Percentiles rank a stretch among this genome's conserved stretches.
These are phyloP conservation scores for Drosophila setosimentum DNA, from an alignment of 2,888 invertebrate genomes.

Conservation along the genomic window DNA sequence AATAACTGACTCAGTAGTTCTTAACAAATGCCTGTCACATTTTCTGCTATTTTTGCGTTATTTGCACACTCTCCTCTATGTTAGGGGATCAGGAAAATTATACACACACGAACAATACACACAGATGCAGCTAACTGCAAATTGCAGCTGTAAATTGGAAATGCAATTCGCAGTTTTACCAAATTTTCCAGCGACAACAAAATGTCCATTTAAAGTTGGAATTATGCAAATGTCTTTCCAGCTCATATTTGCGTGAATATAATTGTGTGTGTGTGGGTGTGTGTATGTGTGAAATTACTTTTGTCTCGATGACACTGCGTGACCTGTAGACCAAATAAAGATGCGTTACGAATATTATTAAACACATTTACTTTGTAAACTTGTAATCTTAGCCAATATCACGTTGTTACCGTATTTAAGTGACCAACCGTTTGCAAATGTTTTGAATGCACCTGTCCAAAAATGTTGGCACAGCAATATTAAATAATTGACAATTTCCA, in stretches of 20 bases:
- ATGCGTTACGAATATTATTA: background rate
- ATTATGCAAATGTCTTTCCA: slow-evolving; percentile 63
- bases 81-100: slow-evolving; percentile 1
- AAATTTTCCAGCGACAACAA: slow-evolving; percentile 30
- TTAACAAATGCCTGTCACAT: background rate
- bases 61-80: slow-evolving; percentile 1
- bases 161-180: slow-evolving; percentile 49
- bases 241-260: slow-evolving; percentile 14
- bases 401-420: background rate
- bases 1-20: background rate
- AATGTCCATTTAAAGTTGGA: slow-evolving; percentile 41
- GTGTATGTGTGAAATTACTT: slow-evolving; percentile 2
- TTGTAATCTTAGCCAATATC: background rate
- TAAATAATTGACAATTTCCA: slow-evolving; percentile 37
- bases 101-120: background rate
- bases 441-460: background rate
- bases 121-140: slow-evolving; percentile 29
- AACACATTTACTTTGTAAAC: background rate
- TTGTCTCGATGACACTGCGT: slow-evolving; percentile 9
- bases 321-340: slow-evolving; percentile 12
- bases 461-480: slow-evolving; percentile 35
- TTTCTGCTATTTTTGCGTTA: slow-evolving; percentile 1
- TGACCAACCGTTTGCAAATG: background rate
- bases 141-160: slow-evolving; percentile 57
- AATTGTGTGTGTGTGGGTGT: background rate